Evolutionary conservation across 1,140 invertebrate species (phyloP), one percentile per base, ranked within the genome.

Genomic region (Rhizoglyphus robini): DNA sequence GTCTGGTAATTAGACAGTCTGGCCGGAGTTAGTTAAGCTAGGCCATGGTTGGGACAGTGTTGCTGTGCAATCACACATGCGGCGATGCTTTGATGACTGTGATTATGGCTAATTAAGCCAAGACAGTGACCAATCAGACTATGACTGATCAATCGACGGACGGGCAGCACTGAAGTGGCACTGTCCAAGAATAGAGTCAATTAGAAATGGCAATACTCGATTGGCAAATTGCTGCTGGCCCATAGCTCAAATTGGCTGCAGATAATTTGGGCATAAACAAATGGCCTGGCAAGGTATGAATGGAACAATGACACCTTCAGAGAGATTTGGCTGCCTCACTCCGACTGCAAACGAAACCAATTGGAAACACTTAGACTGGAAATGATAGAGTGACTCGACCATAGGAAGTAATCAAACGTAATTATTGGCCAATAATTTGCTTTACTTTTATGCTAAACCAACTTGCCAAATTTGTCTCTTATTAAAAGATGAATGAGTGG

Each of bases 371-470:
- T 54, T 54, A 15, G 41, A 46, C 15, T 46, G 41, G 41, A 46
- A 46, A 46, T 46, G 41, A 46, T 46, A 46, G 41, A 46, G 41
- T 46, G 41, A 46, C 15, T 15, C n/a, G n/a, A n/a, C n/a, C n/a
- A n/a, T 54, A 20, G 51, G 51, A 54, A 54, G 51, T 54, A 54
- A 54, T 54, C 51, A 54, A 54, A 54, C 31, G 51, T 54, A 54
- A 54, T 54, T 54, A 54, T 54, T 54, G 51, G 51, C 51, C 51
- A 54, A 54, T 54, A 54, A 54, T 54, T 54, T 54, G 51, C 51
- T 54, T 54, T 23, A 54, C 20, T 54, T 54, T 54, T 5, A 20
- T 5, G 51, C 20, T 20, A 20, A 54, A 54, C 20, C 31, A 20
- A 20, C 20, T 20, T 5, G 8, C 20, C 20, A 20, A 54, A 54